A percentile compares a stretch with the other conserved stretches of the same genome.
phyloP scores from a whole-genome alignment of 2,797 vertebrate genomes.

The Pangasius krempfi region DNA sequence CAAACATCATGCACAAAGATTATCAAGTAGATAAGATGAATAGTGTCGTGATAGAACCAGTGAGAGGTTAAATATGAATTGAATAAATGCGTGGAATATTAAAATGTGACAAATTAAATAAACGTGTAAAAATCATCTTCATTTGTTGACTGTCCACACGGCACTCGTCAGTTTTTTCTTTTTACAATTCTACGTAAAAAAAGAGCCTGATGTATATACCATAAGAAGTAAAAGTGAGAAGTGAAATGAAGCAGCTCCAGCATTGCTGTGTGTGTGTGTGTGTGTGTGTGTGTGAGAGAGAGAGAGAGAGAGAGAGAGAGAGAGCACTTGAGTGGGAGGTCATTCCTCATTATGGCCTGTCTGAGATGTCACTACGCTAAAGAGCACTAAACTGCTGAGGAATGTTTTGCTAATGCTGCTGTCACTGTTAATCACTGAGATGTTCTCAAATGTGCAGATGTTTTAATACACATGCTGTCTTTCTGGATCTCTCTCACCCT shows the following conservation, averaged over 20 bases:
- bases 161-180: background rate
- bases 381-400: slow-evolving; percentile 32
- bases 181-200: background rate
- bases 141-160: background rate
- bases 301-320: slow-evolving; percentile 4
- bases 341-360: slow-evolving; percentile 16
- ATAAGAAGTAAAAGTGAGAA: background rate
- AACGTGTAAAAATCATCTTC: background rate
- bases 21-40: background rate
- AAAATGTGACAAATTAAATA: background rate
- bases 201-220: background rate
- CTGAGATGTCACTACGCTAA: slow-evolving; percentile 35
- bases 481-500: slow-evolving; percentile 35
- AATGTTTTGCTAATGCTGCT: slow-evolving; percentile 46
- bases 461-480: slow-evolving; percentile 44
- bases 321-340: slow-evolving; percentile 13
- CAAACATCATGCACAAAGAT: background rate
- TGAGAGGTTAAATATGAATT: background rate
- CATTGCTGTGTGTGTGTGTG: background rate
- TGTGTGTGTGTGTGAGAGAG: slow-evolving; percentile 18
- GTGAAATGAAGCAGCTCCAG: slow-evolving; percentile 21
- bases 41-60: background rate
- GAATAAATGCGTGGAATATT: background rate
- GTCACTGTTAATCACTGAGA: slow-evolving; percentile 48
- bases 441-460: slow-evolving; percentile 35